A percentile compares a stretch with the other conserved stretches of the same genome.
Evolutionary conservation across 2,113 vertebrate genomes (phyloP).

Genomic region (Proteles cristata): DNA sequence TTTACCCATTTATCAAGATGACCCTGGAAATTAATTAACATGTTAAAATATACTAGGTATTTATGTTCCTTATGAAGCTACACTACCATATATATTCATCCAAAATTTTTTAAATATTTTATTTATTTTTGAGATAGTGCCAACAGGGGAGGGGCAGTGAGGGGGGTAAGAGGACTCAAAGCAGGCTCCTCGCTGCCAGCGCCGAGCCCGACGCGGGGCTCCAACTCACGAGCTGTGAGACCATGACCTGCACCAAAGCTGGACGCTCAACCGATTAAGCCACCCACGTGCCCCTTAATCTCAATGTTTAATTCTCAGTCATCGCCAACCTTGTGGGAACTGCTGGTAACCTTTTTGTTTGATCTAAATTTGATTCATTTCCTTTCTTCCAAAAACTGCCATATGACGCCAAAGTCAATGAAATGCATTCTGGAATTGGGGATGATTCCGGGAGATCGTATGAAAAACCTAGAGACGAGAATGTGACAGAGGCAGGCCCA

Average conservation of each 20-base stretch:
- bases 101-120: not conserved
- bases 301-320: not conserved
- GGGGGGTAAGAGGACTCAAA: too few species aligned
- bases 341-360: not conserved
- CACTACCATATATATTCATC: not conserved
- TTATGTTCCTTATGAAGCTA: not conserved
- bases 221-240: too few species aligned
- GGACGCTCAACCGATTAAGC: too few species aligned
- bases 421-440: not conserved
- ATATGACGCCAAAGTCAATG: not conserved
- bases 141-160: too few species aligned
- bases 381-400: not conserved
- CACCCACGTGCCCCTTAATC: not conserved
- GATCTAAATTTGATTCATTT: not conserved
- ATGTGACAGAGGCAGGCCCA: not conserved
- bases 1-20: conserved; percentile 14
- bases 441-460: not conserved
- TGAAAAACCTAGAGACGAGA: not conserved
- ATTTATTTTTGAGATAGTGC: too few species aligned
- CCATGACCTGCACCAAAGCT: too few species aligned
- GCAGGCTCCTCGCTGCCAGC: too few species aligned
- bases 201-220: too few species aligned
- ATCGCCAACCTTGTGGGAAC: not conserved
- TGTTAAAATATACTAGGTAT: not conserved
- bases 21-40: not conserved